These are phyloP conservation scores for Drosophila melanica DNA, from an alignment of 1,140 invertebrate species.

Conservation along the genomic window DNA sequence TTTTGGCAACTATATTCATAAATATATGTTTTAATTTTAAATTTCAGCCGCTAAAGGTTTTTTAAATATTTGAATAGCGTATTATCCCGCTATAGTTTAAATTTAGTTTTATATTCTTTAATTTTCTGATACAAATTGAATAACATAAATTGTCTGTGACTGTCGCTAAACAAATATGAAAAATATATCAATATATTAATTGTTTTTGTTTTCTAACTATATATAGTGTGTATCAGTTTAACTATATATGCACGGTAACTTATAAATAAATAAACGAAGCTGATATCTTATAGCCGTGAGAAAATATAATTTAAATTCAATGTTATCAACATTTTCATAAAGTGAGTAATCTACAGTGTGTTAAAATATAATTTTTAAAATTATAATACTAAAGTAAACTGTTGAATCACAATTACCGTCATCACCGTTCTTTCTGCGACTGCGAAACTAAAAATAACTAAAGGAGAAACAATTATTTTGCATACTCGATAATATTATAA, in stretches of 20 bases:
- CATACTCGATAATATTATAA: slow-evolving; percentile 12
- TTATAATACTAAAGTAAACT: not conserved
- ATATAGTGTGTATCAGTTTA: not conserved
- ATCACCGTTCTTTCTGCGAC: slow-evolving; percentile 26
- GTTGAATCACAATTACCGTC: slow-evolving; percentile 34
- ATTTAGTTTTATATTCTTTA: not conserved
- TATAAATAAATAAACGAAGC: not conserved
- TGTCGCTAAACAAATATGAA: not conserved
- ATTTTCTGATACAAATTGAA: slow-evolving; percentile 10
- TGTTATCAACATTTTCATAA: not conserved
- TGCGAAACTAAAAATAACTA: slow-evolving; percentile 62
- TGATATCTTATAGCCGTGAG: not conserved
- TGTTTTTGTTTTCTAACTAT: not conserved
- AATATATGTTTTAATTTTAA: too few relatives aligned
- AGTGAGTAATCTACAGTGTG: slow-evolving; percentile 7
- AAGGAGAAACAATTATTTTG: slow-evolving; percentile 11
- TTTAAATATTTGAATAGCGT: not conserved
- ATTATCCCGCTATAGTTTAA: not conserved
- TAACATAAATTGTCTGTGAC: not conserved
- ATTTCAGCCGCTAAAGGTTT: not conserved
- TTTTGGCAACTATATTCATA: too few relatives aligned
- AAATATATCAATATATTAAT: not conserved
- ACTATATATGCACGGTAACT: not conserved
- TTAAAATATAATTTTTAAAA: slow-evolving; percentile 10
- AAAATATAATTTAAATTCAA: slow-evolving; percentile 7